A percentile compares a stretch with the other conserved stretches of the same genome.
phyloP scores from a whole-genome alignment of 2,888 invertebrate species.

The Pyrgus malvae region DNA sequence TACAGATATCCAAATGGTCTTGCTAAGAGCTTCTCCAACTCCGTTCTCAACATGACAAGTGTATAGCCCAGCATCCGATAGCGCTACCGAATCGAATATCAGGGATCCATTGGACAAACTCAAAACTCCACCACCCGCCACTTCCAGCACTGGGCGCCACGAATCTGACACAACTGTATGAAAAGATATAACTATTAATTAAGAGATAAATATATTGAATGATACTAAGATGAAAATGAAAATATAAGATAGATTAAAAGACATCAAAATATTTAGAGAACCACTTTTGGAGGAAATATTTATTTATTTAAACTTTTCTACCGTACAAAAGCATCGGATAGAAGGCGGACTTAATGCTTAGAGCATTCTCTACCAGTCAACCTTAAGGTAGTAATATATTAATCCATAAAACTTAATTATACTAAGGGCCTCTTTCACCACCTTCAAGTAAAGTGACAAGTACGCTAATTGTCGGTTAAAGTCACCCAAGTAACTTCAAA shows the following conservation, averaged over 20 bases:
- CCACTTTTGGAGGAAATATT: no score
- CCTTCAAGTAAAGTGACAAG: no score
- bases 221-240: neutral
- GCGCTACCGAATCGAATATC: slow-evolving; percentile 70
- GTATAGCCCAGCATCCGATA: slow-evolving; percentile 72
- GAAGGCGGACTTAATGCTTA: no score
- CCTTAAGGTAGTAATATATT: no score
- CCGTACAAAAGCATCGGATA: no score
- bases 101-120: slow-evolving; percentile 75
- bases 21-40: slow-evolving; percentile 74
- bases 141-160: slow-evolving; percentile 73
- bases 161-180: slow-evolving; percentile 61
- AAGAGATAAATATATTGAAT: neutral
- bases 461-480: no score
- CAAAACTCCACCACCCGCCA: slow-evolving; percentile 73
- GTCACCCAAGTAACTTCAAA: no score
- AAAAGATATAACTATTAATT: neutral
- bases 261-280: no score
- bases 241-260: neutral
- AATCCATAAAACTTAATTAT: no score
- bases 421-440: no score
- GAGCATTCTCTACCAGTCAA: no score
- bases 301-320: no score
- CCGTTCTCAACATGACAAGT: slow-evolving; percentile 79
- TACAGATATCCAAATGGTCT: slow-evolving; percentile 75